Conservation (phyloP, 2,113 vertebrate species). For the Megaceryle torquata region DNA sequence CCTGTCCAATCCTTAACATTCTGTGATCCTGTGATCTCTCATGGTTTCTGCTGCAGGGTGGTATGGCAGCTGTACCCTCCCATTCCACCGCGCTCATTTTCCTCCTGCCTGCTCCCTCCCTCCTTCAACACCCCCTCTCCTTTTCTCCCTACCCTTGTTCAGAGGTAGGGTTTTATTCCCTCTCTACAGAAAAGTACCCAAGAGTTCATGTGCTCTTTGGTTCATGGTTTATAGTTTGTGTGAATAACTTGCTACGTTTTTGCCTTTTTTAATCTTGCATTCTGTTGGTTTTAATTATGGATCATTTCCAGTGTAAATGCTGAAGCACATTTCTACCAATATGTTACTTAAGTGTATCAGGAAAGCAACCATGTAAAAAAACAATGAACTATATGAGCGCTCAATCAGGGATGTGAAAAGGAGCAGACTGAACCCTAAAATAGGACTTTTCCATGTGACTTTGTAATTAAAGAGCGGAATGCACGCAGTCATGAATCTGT, state of each 20-base stretch:
- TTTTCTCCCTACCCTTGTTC: not conserved
- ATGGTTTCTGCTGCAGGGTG: not conserved
- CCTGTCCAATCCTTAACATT: too few relatives aligned
- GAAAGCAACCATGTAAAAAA: not conserved
- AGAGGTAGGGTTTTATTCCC: not conserved
- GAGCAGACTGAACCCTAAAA: not conserved
- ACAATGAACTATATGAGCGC: not conserved
- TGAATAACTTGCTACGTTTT: not conserved
- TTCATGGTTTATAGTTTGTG: not conserved
- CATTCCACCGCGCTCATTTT: not conserved
- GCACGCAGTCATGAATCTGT: not conserved
- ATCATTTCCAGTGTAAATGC: not conserved
- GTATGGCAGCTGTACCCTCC: not conserved
- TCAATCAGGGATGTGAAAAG: not conserved
- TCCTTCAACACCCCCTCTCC: not conserved
- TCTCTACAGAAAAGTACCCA: not conserved
- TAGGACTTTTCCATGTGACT: not conserved
- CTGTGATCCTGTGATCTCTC: not conserved
- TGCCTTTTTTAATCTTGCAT: not conserved
- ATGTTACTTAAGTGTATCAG: not conserved
- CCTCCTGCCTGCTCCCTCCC: not conserved
- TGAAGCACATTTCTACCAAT: not conserved
- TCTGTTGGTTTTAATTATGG: not conserved
- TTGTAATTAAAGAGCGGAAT: not conserved
- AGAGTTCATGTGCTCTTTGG: not conserved